Evolutionary conservation across 2,888 invertebrate species (phyloP), one percentile per base, ranked within the genome.

Genomic region (Drosophila fulvimacula): DNA sequence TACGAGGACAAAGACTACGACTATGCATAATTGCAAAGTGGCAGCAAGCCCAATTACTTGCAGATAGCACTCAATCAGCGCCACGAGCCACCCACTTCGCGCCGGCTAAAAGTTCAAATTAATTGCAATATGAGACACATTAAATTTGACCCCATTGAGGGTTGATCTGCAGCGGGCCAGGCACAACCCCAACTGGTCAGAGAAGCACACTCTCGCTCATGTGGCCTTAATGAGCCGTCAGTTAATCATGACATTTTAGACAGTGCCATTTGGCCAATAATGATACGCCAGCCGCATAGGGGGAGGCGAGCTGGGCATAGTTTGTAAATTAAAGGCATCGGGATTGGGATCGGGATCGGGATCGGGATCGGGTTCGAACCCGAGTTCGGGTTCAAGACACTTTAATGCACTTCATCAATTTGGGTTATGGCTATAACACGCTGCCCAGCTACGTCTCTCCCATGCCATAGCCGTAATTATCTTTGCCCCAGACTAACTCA

Each of bases 341-440:
- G 46, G 24, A n/a, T 52, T n/a, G 36, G 17, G 2, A 32, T 64
- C 27, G 21, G 19, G 0, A 11, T 36, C n/a, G 48, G n/a, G 21
- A 15, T 39, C 9, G 17, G 39, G 19, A 7, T 39, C 21, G 30
- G 15, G 1, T 30, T 64, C 27, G 21, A 6, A 1, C 34, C 59
- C 30, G 36, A n/a, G 1, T 13, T 38, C 17, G 58, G 48, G 27
- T 42, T 64, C 10, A 30, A 88, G 81, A 90, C 90, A 89, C 91
- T 88, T 91, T 81, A 90, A 91, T 82, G 78, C 78, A 82, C 76
- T 82, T 87, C 74, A 86, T 82, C 77, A 79, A 79, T 69, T 76
- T 68, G 73, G 72, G 88, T 69, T 81, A 81, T 73, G 83, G 76
- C 85, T 66, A 58, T 76, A 73, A 69, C 71, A 69, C 69, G 70